phyloP scores from a whole-genome alignment of 2,888 invertebrate genomes.

The Ormia ochracea region DNA sequence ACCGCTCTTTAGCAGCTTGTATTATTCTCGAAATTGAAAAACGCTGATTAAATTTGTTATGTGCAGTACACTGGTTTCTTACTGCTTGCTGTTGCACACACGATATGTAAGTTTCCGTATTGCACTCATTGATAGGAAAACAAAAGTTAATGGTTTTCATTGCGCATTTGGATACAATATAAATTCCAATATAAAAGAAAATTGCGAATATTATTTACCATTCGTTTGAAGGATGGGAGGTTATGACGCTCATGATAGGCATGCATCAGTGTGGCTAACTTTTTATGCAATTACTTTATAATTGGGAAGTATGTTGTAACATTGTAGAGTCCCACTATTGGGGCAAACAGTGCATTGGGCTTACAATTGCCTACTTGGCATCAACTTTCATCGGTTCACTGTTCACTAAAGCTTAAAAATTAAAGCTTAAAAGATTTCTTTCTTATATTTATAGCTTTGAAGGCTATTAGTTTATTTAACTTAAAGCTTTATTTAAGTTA shows the following conservation, averaged over 20 bases:
- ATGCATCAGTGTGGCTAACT: neutral
- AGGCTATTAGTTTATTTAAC: too few species aligned
- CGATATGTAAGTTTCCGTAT: neutral
- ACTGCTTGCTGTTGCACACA: neutral
- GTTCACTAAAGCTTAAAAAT: too few species aligned
- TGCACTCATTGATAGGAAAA: constrained; percentile 26
- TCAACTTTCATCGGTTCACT: too few species aligned
- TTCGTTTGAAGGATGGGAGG: neutral
- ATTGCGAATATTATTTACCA: neutral
- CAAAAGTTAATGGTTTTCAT: constrained; percentile 44
- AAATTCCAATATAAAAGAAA: neutral
- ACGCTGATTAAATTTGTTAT: constrained; percentile 48
- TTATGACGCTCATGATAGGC: too few species aligned
- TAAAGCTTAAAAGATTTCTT: too few species aligned
- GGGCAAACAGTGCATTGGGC: too few species aligned
- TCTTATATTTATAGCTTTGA: too few species aligned
- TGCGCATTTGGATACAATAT: constrained; percentile 32
- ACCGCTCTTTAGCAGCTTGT: constrained; percentile 18
- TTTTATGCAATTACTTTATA: neutral
- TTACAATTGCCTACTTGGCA: too few species aligned
- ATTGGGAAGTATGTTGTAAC: too few species aligned
- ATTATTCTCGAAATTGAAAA: constrained; percentile 40
- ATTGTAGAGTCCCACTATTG: too few species aligned
- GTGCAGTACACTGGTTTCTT: neutral
- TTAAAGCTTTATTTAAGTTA: too few species aligned